A percentile compares a stretch with the other conserved stretches of the same genome.
Conservation (phyloP, 2,113 vertebrate species). For the Sinocyclocheilus maitianheensis region DNA sequence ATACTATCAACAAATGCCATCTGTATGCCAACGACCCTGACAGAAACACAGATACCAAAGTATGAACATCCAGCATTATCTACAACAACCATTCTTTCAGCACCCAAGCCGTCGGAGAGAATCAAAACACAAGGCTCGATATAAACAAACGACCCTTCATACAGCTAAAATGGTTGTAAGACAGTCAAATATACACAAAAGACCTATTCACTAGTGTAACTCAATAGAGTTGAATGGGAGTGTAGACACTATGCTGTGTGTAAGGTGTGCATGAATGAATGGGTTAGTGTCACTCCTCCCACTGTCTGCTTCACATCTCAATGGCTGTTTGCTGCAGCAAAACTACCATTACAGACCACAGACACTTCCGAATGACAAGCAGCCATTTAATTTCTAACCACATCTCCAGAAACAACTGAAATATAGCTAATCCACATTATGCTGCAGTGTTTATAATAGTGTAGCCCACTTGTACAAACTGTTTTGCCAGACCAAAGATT, state of each 20-base stretch:
- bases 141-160: background rate
- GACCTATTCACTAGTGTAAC: background rate
- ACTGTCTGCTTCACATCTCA: conserved; percentile 27
- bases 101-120: too few species aligned
- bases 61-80: background rate
- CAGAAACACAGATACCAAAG: background rate
- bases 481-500: background rate
- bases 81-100: conserved; percentile 11
- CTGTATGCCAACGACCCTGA: background rate
- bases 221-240: conserved; percentile 23
- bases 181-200: background rate
- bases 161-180: background rate
- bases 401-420: background rate
- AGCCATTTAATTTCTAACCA: background rate
- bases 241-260: conserved; percentile 28
- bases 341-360: conserved; percentile 12
- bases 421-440: background rate
- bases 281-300: conserved; percentile 28
- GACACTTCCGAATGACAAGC: conserved; percentile 7
- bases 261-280: conserved; percentile 39
- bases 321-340: conserved; percentile 32
- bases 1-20: background rate
- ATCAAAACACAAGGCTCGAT: background rate
- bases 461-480: background rate
- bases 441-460: background rate